These are phyloP conservation scores for Drosophila arawakana DNA, from an alignment of 1,140 invertebrate species.

Conservation along the genomic window DNA sequence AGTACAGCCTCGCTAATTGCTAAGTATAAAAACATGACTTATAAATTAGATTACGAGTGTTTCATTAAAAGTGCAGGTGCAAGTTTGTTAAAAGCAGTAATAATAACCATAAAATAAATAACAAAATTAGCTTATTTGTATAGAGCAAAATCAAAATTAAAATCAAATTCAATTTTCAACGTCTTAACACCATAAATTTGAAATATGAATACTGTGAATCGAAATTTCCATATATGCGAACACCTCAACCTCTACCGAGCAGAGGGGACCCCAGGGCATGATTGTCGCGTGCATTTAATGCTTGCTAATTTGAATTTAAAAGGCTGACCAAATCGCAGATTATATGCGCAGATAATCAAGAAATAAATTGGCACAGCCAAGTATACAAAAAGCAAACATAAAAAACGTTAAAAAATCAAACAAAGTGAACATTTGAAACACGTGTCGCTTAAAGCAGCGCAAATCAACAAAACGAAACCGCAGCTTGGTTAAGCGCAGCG, in stretches of 20 bases:
- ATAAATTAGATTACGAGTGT: slow-evolving; percentile 3
- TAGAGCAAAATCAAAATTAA: slow-evolving; percentile 18
- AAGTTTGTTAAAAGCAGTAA: slow-evolving; percentile 11
- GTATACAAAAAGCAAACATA: slow-evolving; percentile 11
- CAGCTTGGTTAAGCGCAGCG: slow-evolving; percentile 30
- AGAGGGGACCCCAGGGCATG: slow-evolving; percentile 5
- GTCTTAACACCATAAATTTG: slow-evolving; percentile 46
- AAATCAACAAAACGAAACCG: slow-evolving; percentile 52
- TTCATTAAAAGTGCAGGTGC: slow-evolving; percentile 52
- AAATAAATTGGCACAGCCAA: slow-evolving; percentile 78
- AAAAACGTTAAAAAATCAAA: slow-evolving; percentile 35
- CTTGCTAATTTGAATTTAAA: slow-evolving; percentile 81
- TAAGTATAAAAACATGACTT: neutral
- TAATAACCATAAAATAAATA: slow-evolving; percentile 17
- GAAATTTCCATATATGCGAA: slow-evolving; percentile 1
- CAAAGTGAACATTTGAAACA: slow-evolving; percentile 75
- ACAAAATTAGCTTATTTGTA: slow-evolving; percentile 6
- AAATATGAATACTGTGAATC: slow-evolving; percentile 11
- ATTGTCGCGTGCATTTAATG: slow-evolving; percentile 75
- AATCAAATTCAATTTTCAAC: slow-evolving; percentile 56
- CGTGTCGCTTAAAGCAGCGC: slow-evolving; percentile 68
- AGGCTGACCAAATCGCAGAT: slow-evolving; percentile 74
- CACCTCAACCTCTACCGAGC: neutral
- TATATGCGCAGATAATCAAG: slow-evolving; percentile 75
- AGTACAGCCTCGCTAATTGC: slow-evolving; percentile 6